These are phyloP conservation scores for Lophotis ruficrista DNA, from an alignment of 2,113 vertebrate species.

Conservation along the genomic window DNA sequence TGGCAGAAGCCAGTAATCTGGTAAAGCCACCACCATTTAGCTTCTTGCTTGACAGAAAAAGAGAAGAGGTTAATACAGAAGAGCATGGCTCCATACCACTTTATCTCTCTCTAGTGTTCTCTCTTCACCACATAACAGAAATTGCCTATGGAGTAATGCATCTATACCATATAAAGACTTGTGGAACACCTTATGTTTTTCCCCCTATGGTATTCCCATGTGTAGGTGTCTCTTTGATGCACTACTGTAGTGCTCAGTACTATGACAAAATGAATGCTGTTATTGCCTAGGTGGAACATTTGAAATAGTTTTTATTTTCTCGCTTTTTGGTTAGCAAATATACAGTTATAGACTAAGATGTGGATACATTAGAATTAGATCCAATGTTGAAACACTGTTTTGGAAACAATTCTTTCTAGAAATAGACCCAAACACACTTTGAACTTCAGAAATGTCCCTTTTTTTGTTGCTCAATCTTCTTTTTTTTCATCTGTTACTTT, in stretches of 20 bases:
- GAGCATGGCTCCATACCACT: rapidly evolving
- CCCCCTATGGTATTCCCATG: neutral
- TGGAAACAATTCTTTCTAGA: neutral
- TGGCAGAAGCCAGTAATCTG: neutral
- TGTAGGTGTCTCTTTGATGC: neutral
- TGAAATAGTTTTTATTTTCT: neutral
- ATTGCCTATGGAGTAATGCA: neutral
- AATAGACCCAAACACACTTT: neutral
- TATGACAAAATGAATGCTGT: neutral
- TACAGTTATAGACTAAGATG: neutral
- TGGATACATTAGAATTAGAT: neutral
- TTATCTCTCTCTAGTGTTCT: neutral
- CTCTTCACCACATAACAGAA: neutral
- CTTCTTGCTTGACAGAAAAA: neutral
- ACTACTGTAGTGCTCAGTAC: neutral
- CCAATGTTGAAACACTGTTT: neutral
- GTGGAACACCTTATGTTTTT: neutral
- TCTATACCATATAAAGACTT: neutral
- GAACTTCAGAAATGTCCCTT: neutral
- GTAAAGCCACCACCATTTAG: rapidly evolving
- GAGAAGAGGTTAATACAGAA: neutral
- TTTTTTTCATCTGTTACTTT: neutral
- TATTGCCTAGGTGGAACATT: neutral
- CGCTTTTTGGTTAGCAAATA: neutral
- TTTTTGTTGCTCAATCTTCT: neutral